Base-by-base conservation (phyloP, 2,797 vertebrate genomes). In the Hippocampus kuda region DNA sequence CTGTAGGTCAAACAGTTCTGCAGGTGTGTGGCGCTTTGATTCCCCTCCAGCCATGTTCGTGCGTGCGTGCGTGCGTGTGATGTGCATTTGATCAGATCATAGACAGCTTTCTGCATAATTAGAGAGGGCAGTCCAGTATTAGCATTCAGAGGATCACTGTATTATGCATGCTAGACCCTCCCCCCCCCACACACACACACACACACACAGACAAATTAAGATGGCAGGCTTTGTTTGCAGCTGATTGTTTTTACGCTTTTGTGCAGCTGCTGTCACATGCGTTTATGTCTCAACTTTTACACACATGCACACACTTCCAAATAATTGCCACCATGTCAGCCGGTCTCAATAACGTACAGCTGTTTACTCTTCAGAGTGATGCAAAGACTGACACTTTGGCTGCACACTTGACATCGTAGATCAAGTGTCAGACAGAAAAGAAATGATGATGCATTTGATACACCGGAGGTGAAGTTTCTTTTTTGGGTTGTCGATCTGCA, bases 11-110 rank as follows among this genome's bases (percentile, higher is more conserved):
- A 83, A 83, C 77, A 70, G 83, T 73, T 82, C 75, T 84, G 85
- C 86, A 86, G 85, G 88, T 88, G 88, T 82, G 82, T 69, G 74
- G 64, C 62, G 70, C 87, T 88, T 88, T 88, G 86, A 88, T 86
- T 87, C 84, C 76, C 80, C 77, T 87, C 83, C 81, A 82, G 81
- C 61, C 68, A 77, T 80, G 72, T 74, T 79, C 80, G 73, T 77
- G 46, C 70, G 65, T 67, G 54, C 70, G 65, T 67, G 54, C 75
- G 59, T 68, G 62, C 72, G 72, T 65, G 69, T 70, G 77, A 48
- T 72, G 80, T 72, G 78, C 79, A 81, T 86, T 77, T 85, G 82
- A 86, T 87, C 79, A 86, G 11, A 65, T 65, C 38, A 79, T 72
- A 67, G 81, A 84, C 80, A 83, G 80, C 79, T 84, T 84, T 79